Evolutionary conservation across 2,113 vertebrate species (phyloP), one percentile per base, ranked within the genome.

Genomic region (Vulpes lagopus): DNA sequence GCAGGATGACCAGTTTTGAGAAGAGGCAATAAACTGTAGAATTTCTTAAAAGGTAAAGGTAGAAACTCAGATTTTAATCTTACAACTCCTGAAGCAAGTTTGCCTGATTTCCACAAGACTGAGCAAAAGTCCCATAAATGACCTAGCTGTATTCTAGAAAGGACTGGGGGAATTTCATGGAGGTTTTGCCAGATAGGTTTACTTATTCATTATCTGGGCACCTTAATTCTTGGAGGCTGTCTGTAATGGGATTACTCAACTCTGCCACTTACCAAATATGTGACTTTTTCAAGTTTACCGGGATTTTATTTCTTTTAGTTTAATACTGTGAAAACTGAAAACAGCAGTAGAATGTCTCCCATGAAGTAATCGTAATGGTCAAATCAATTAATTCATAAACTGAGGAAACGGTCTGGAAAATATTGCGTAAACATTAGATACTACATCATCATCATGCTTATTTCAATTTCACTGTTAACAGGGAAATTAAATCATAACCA

Each of bases 231-330:
- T n/a, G 8, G 16, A 93, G 10, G 19, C n/a, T n/a, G 4, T 85
- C 35, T 91, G 49, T 1, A 85, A 43, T 81, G 64, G 30, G n/a
- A 76, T 57, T 95, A 81, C 16, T 15, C 25, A 16, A 25, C 4
- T 81, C 38, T 64, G 19, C 8, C 51, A n/a, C 32, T 78, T 91
- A 51, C 16, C 25, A 83, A 80, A 5, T 53, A 0, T 15, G 16
- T 19, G 76, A 96, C 0, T 6, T 60, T 93, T 49, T 84, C 53
- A 79, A 67, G n/a, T 74, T 74, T 32, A 43, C 30, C n/a, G 7
- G 8, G 20, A 83, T 73, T 94, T 57, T 64, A 55, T 93, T 79
- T 91, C 32, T 43, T 92, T 96, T 19, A n/a, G 60, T 79, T 69
- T 86, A 73, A 30, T 25, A 60, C 74, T n/a, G 27, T 79, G 51